Evolutionary conservation across 2,113 vertebrate genomes (phyloP).

Genomic region (Clupea harengus): DNA sequence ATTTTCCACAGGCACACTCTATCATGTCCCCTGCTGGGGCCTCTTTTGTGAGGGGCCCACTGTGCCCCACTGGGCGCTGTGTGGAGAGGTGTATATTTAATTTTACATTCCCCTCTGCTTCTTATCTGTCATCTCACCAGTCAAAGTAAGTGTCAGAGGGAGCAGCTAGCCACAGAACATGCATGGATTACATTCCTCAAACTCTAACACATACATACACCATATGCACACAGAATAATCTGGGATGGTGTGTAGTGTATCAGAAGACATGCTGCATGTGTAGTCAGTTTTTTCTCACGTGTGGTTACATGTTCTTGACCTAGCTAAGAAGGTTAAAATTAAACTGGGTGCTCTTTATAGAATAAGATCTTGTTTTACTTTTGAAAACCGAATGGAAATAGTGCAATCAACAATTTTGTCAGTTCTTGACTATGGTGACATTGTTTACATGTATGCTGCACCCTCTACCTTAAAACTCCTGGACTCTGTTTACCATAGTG

Average conservation of each 20-base stretch:
- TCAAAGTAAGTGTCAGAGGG: neutral
- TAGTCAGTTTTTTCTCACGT: neutral
- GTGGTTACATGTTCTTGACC: too few species aligned
- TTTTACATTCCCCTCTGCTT: constrained; percentile 16
- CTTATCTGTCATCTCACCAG: neutral
- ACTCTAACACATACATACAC: neutral
- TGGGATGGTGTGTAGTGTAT: neutral
- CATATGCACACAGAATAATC: neutral
- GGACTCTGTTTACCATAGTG: too few species aligned
- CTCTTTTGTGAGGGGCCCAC: neutral
- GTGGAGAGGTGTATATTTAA: constrained; percentile 12
- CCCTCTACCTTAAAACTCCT: too few species aligned
- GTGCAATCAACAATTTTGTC: too few species aligned
- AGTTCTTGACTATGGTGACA: too few species aligned
- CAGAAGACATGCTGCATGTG: neutral
- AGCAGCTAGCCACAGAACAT: neutral
- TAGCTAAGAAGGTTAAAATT: too few species aligned
- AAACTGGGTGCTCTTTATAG: too few species aligned
- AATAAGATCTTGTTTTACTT: too few species aligned
- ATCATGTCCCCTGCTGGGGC: neutral
- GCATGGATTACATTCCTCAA: neutral
- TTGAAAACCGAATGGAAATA: too few species aligned
- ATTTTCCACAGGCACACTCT: neutral
- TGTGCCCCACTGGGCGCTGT: neutral
- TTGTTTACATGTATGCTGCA: too few species aligned